These are phyloP conservation scores for Euura saliciscinereae DNA, from an alignment of 1,140 invertebrate genomes.

Conservation along the genomic window DNA sequence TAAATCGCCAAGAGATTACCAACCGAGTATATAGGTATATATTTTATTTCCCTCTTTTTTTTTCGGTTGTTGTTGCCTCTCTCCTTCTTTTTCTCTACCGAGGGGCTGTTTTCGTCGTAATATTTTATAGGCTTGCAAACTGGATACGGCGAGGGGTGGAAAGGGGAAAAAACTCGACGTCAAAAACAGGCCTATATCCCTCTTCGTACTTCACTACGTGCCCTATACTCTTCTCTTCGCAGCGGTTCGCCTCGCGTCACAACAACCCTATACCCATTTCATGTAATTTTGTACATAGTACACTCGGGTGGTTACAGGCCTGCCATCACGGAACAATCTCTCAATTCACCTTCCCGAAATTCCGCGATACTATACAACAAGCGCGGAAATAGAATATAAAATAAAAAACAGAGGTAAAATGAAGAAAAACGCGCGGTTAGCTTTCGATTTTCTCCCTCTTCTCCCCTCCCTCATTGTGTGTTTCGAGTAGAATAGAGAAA, in stretches of 20 bases:
- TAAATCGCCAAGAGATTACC: background rate
- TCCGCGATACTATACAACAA: background rate
- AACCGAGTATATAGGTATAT: slow-evolving; percentile 2
- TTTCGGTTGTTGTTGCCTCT: background rate
- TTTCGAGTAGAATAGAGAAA: too few relatives aligned
- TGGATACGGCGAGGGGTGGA: too few relatives aligned
- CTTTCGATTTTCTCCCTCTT: too few relatives aligned
- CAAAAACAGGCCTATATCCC: slow-evolving; percentile 18
- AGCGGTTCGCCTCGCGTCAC: background rate
- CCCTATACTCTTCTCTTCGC: slow-evolving; percentile 3
- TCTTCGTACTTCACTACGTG: slow-evolving; percentile 2
- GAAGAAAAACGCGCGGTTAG: too few relatives aligned
- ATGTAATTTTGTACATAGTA: background rate
- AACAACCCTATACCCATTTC: background rate
- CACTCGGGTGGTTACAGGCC: background rate
- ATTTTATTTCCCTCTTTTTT: background rate
- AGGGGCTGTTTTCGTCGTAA: slow-evolving; percentile 45
- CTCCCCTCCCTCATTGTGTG: too few relatives aligned
- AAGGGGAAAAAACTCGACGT: slow-evolving; percentile 5
- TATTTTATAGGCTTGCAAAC: slow-evolving; percentile 39
- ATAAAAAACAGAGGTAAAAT: too few relatives aligned
- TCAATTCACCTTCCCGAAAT: background rate
- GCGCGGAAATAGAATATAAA: too few relatives aligned
- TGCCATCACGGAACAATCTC: background rate
- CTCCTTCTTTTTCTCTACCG: background rate